A percentile compares a stretch with the other conserved stretches of the same genome.
Conservation (phyloP, 2,113 vertebrate species). For the Forbesichthys papilliferus region DNA sequence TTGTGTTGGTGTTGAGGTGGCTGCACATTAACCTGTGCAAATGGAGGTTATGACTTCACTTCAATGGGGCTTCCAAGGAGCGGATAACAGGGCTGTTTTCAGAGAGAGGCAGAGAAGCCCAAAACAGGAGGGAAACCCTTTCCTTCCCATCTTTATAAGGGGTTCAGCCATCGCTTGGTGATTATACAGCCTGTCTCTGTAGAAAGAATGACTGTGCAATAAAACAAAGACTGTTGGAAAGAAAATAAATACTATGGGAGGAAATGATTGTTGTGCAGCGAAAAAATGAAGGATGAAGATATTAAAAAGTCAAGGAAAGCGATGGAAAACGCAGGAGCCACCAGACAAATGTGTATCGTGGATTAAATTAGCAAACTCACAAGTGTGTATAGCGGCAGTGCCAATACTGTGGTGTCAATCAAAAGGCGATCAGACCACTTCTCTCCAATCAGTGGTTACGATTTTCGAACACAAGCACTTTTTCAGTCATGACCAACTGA, state of each 20-base stretch:
- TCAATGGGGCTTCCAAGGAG: constrained; percentile 39
- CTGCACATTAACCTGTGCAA: constrained; percentile 79
- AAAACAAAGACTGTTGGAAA: constrained; percentile 39
- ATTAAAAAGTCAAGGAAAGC: constrained; percentile 18
- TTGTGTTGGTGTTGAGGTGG: constrained; percentile 65
- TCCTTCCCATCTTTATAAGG: constrained; percentile 13
- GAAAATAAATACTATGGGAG: background rate
- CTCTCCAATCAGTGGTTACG: too few relatives aligned
- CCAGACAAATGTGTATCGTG: constrained; percentile 30
- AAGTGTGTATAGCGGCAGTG: background rate
- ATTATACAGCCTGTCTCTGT: constrained; percentile 35
- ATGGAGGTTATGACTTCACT: constrained; percentile 71
- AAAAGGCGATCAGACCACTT: too few relatives aligned
- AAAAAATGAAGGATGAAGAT: constrained; percentile 51
- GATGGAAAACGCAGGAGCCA: background rate
- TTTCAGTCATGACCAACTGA: too few relatives aligned
- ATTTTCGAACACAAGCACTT: too few relatives aligned
- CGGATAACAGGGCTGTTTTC: constrained; percentile 53
- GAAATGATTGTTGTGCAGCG: constrained; percentile 7
- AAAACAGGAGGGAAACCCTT: constrained; percentile 10
- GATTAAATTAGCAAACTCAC: constrained; percentile 41
- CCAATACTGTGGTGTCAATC: too few relatives aligned
- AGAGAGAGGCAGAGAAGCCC: constrained; percentile 28
- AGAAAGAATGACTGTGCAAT: constrained; percentile 33
- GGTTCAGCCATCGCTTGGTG: constrained; percentile 25